Evolutionary conservation across 2,113 vertebrate species (phyloP), one percentile per base, ranked within the genome.

Genomic region (Osmerus mordax): DNA sequence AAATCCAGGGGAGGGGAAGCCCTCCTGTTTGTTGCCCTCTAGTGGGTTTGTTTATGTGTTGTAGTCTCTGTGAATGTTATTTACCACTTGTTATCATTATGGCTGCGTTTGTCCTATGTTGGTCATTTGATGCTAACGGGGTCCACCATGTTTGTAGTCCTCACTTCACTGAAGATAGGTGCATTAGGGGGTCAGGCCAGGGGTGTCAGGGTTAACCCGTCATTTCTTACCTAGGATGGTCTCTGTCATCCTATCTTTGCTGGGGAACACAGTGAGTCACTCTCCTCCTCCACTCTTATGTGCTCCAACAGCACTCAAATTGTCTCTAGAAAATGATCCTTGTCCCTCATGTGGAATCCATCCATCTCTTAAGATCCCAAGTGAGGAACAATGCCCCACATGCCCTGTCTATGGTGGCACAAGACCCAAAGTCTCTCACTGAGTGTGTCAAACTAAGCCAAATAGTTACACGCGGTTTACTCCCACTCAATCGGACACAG

Each of bases 211-310:
- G 74, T 70, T 87, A 87, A 87, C 81, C 69, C 55, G 70, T 41
- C 70, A 68, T 18, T 60, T 78, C 81, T 84, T 85, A 82, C 91
- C 90, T 93, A 95, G 94, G 95, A 96, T 92, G 94, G 94, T 93
- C 95, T 96, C 94, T 96, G 94, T 95, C 94, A 94, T 92, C 92
- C 92, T 64, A 16, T 64, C 92, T 77, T 90, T 92, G 93, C 80
- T 92, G 93, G 92, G 92, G 88, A 89, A 87, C 81, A 83, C 84
- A 90, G 87, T 84, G 83, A 81, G 83, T 86, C 87, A 89, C 87
- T 89, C 75, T 79, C 72, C 73, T 60, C 81, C 75, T 53, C 59
- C 59, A 36, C 69, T 55, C 67, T 41, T 52, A 13, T 28, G 18
- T 69, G 23, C 59, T 61, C 4, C 60, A 62, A 62, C 60, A 62